Evolutionary conservation across 1,140 invertebrate genomes (phyloP), one percentile per base, ranked within the genome.

Genomic region (Pteromalus puparum): DNA sequence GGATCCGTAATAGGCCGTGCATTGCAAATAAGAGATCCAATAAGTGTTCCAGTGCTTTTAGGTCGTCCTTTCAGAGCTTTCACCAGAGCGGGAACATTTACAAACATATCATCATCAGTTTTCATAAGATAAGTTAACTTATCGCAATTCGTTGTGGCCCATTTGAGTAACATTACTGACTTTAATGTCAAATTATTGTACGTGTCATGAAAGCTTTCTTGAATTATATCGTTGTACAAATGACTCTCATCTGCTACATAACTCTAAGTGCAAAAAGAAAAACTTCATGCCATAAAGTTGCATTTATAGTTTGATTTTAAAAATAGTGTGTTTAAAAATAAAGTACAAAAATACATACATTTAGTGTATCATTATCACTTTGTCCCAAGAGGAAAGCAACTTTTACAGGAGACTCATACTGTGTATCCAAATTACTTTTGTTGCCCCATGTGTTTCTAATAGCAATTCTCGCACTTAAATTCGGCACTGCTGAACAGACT

Each of bases 161-260:
- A 97, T 90, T 98, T 98, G 68, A 98, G 91, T 91, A 97, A 94
- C 95, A 97, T 96, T 21, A 97, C 95, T 24, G 96, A 97, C 90
- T 99, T 99, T 10, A 98, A 91, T 0, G 98, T 99, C 76, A 99
- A 93, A 94, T 99, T 99, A 90, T 97, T 97, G 91, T 99, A 99
- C 1, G 96, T 96, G 91, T 99, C 98, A 15, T 96, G 89, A 90
- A 98, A 99, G 79, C 95, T 95, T 91, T 98, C 97, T 92, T 98
- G 97, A 65, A 99, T 96, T n/a, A 99, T 95, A 91, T 99, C 98
- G 38, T 95, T 95, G 87, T 95, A 95, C 38, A 92, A 91, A 4
- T 94, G 90, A 72, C 92, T 94, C 89, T 96, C 96, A 48, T 94
- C 93, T 3, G 91, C 91, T 38, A 96, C 94, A 79, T 91, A 93